These are phyloP conservation scores for Lethocerus indicus DNA, from an alignment of 1,140 invertebrate species.

Conservation along the genomic window DNA sequence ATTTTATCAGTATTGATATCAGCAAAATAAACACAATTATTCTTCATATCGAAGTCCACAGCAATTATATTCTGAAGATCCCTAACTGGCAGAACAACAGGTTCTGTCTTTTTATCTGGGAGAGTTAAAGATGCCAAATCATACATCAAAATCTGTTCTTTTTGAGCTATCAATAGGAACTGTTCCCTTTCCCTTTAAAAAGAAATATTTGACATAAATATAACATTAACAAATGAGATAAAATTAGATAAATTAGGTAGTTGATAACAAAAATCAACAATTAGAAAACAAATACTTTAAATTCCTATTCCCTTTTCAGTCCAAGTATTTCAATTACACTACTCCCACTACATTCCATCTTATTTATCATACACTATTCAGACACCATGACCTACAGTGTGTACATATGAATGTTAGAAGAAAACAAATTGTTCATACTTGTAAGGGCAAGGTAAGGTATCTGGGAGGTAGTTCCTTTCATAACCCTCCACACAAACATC, in stretches of 20 bases:
- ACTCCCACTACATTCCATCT: too few species aligned
- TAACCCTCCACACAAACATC: conserved; percentile 61
- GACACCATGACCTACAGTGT: too few species aligned
- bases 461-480: conserved; percentile 49
- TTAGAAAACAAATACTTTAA: too few species aligned
- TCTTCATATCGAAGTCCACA: conserved; percentile 71
- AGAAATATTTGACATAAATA: conserved; percentile 8
- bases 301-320: too few species aligned
- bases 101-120: conserved; percentile 29
- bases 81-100: conserved; percentile 46
- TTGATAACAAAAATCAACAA: background rate
- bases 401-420: too few species aligned
- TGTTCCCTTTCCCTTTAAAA: conserved; percentile 39
- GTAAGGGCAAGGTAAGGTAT: conserved; percentile 38
- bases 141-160: conserved; percentile 55
- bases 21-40: conserved; percentile 79
- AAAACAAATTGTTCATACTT: conserved; percentile 20
- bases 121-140: conserved; percentile 39
- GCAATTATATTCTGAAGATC: conserved; percentile 64
- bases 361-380: too few species aligned
- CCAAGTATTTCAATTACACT: too few species aligned
- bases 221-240: conserved; percentile 2
- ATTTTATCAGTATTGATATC: conserved; percentile 67
- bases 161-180: conserved; percentile 60
- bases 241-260: background rate